Base-by-base conservation (phyloP, 2,113 vertebrate species). In the Microcebus murinus region DNA sequence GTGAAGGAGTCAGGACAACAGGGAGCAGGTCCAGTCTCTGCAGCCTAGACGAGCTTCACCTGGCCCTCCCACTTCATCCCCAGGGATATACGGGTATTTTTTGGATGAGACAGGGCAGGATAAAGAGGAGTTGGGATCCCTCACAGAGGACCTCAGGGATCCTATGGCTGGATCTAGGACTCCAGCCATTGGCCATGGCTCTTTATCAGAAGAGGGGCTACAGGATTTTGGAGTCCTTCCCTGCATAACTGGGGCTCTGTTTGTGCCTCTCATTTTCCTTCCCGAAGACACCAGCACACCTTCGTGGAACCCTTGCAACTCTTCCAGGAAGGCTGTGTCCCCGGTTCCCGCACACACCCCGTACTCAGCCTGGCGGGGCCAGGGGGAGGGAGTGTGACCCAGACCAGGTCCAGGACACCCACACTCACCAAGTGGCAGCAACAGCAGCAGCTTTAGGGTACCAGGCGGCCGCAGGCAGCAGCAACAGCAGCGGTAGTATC, bases 341-440 rank as follows among this genome's bases (percentile, higher is more conserved):
- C 65, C 11, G 3, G 65, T 67, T 82, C 77, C 70, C 86, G 80
- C 18, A 74, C 48, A 61, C 7, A 31, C 48, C 68, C 74, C 80
- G 61, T 13, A 82, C 85, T 55, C 21, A 61, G 48, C 34, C 12
- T 14, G 36, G 25, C 45, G 1, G 18, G n/a, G 23, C 1, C 25
- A 55, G 59, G 59, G 23, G 91, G 25, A 74, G 21, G 31, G 9
- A 25, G 6, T 82, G 70, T 1, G 6, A 34, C 50, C 34, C 31
- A 0, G 68, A 48, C 48, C 17, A 8, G 12, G 48, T 61, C 39
- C 42, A 70, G 11, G 55, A 50, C 0, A 2, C 80, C 39, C 8
- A 29, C 71, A 97, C 97, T 97, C 71, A 97, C 97, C 97, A 0
- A 98, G 73, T 45, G 96, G 95, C 59, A 96, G 96, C 79, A 97